phyloP scores from a whole-genome alignment of 2,113 vertebrate species.

The Atractosteus spatula region DNA sequence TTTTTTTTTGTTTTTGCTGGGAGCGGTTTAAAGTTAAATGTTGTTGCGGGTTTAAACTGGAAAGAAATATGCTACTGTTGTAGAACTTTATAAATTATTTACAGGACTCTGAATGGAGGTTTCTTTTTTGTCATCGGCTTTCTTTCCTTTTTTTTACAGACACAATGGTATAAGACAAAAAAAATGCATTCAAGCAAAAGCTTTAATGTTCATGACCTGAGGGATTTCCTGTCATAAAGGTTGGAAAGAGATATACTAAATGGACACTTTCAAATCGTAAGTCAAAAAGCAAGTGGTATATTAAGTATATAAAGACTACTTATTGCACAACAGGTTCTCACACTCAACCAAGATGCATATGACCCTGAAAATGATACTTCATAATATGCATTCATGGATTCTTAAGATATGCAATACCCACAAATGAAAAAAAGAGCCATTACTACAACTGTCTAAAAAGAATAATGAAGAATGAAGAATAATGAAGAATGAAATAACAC shows the following conservation, averaged over 20 bases:
- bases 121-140: slow-evolving; percentile 25
- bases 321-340: too few relatives aligned
- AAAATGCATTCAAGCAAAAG: slow-evolving; percentile 28
- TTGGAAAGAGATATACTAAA: slow-evolving; percentile 12
- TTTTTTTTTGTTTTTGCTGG: too few relatives aligned
- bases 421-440: too few relatives aligned
- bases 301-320: neutral
- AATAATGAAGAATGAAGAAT: too few relatives aligned
- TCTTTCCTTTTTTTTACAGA: slow-evolving; percentile 18
- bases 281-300: slow-evolving; percentile 3
- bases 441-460: too few relatives aligned
- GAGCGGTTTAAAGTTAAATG: too few relatives aligned
- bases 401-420: too few relatives aligned
- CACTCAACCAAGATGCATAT: too few relatives aligned
- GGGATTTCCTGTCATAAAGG: slow-evolving; percentile 28
- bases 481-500: too few relatives aligned
- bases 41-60: too few relatives aligned
- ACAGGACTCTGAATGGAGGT: slow-evolving; percentile 53
- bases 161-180: neutral
- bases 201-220: slow-evolving; percentile 41
- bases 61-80: slow-evolving; percentile 20
- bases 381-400: too few relatives aligned
- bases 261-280: neutral
- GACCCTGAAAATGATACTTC: too few relatives aligned
- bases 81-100: slow-evolving; percentile 60